These are phyloP conservation scores for Heliopora coerulea DNA, from an alignment of 92 coral and sea anemone species.

Conservation along the genomic window DNA sequence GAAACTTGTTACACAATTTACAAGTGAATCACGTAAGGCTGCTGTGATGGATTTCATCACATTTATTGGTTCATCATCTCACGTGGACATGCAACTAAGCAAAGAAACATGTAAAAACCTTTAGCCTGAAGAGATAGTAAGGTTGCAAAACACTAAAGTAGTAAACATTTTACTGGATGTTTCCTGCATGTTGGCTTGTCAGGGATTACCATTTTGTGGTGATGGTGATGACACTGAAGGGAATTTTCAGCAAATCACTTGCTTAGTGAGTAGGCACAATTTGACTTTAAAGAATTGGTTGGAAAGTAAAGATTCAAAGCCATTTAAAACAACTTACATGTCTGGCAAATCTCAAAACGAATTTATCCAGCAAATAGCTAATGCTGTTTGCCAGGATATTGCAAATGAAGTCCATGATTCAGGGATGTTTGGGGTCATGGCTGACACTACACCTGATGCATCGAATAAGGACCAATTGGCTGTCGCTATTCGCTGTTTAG, in stretches of 20 bases:
- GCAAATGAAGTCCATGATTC: background rate
- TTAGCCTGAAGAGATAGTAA: background rate
- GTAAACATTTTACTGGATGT: background rate
- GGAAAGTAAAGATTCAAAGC: background rate
- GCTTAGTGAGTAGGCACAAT: background rate
- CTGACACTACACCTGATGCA: conserved; percentile 24
- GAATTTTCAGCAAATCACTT: conserved; percentile 1
- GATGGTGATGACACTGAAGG: conserved; percentile 14
- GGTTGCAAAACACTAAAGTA: background rate
- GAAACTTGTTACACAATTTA: conserved; percentile 12
- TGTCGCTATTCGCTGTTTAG: background rate
- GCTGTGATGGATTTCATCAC: background rate
- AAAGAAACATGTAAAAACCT: background rate
- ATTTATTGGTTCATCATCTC: background rate
- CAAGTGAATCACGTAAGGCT: conserved; percentile 14
- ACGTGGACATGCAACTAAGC: background rate
- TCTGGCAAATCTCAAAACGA: conserved; percentile 7
- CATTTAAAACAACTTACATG: conserved; percentile 9
- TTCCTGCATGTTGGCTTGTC: background rate
- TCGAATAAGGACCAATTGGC: conserved; percentile 15
- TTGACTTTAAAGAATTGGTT: background rate
- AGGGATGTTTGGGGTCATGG: background rate
- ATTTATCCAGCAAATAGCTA: conserved; percentile 1
- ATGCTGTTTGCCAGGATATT: background rate
- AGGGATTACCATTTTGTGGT: conserved; percentile 9